Conservation (phyloP, 1,140 invertebrate genomes). For the Tribolium madens region DNA sequence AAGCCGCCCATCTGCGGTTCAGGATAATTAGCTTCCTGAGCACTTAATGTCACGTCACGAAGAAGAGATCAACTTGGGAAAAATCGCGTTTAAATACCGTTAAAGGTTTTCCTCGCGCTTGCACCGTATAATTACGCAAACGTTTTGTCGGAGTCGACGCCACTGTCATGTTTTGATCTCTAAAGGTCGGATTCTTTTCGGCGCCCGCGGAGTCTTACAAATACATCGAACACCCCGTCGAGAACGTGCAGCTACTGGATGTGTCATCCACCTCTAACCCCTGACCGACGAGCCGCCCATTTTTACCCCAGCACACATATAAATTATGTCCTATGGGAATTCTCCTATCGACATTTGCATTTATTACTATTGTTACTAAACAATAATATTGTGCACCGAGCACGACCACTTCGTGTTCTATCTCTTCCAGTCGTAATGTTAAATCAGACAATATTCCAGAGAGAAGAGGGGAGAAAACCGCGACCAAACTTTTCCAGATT, state of each 20-base stretch:
- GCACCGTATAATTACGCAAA: background rate
- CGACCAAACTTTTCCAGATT: background rate
- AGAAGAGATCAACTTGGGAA: background rate
- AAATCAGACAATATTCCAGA: slow-evolving; percentile 33
- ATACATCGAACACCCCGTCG: slow-evolving; percentile 29
- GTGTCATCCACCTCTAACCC: slow-evolving; percentile 50
- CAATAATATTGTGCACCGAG: slow-evolving; percentile 51
- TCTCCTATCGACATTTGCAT: slow-evolving; percentile 53
- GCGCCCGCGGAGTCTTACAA: slow-evolving; percentile 23
- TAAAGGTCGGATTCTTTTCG: slow-evolving; percentile 16
- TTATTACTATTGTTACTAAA: slow-evolving; percentile 54
- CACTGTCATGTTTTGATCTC: slow-evolving; percentile 17
- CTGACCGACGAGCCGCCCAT: slow-evolving; percentile 17
- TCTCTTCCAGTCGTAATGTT: slow-evolving; percentile 47
- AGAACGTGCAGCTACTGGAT: slow-evolving; percentile 38
- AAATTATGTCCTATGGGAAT: slow-evolving; percentile 49
- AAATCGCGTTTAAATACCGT: background rate
- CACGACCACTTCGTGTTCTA: slow-evolving; percentile 47
- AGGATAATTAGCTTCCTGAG: background rate
- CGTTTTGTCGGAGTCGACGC: background rate
- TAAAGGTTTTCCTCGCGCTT: background rate
- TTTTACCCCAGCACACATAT: slow-evolving; percentile 30
- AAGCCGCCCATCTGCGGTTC: background rate
- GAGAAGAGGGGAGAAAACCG: slow-evolving; percentile 2
- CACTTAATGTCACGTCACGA: background rate